Evolutionary conservation across 2,888 invertebrate species (phyloP), one percentile per base, ranked within the genome.

Genomic region (Beris morrisii): DNA sequence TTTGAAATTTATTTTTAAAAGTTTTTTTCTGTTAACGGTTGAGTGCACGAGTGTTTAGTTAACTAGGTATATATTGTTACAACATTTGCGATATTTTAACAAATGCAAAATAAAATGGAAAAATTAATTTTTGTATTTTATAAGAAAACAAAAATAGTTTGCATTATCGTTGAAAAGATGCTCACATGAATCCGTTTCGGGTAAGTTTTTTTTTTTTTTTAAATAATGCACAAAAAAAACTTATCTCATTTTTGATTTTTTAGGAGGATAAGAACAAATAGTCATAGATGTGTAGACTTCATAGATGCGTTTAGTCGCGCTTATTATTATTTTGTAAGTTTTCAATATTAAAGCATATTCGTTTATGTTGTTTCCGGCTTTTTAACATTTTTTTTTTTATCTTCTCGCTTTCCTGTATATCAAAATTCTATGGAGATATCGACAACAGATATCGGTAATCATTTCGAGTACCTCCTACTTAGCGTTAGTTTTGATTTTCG

Each of bases 301-400:
- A 38, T 38, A 38, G 61, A 43, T 22, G 61, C 50, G 61, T 50
- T 38, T 38, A 38, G 38, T 38, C 38, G 38, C 52, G 61, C 61
- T 61, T 61, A 4, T 45, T 50, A 50, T 50, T 61, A 61, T 52
- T 61, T 61, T 61, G 61, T 61, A 61, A 61, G 61, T 61, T 61
- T 52, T 52, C 43, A 30, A 13, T 30, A 43, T 56, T 43, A 11
- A 43, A 13, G 13, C 15, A 1, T 56, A 13, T 53, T 15, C 22
- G 48, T 48, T 59, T 59, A 13, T 48, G 31, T 48, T 31, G 48
- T 32, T 50, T 43, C n/a, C 45, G n/a, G 22, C 44, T 50, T 43
- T 43, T 22, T 52, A 22, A 61, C 53, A 28, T 12, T 30, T 53
- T 53, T 12, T 30, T 53, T 53, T 30, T 61, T 50, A 46, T 32